These are phyloP conservation scores for Hylyphantes graminicola DNA, from an alignment of 1,140 invertebrate species.

Conservation along the genomic window DNA sequence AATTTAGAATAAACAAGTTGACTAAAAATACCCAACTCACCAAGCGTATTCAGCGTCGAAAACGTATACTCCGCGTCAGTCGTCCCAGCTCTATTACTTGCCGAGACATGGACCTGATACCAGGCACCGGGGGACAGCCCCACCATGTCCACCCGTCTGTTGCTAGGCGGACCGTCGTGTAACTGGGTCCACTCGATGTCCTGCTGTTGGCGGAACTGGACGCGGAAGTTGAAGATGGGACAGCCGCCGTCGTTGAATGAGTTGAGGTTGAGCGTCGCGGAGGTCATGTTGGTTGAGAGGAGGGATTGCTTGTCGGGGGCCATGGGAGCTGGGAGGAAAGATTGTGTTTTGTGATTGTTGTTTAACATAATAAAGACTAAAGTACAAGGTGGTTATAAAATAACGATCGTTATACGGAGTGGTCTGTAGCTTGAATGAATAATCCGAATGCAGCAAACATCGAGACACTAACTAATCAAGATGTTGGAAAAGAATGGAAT, in stretches of 20 bases:
- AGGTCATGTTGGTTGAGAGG: constrained; percentile 67
- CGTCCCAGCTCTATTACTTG: constrained; percentile 70
- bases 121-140: constrained; percentile 65
- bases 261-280: constrained; percentile 69
- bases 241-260: constrained; percentile 73
- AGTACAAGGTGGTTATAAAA: too few species aligned
- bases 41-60: constrained; percentile 63
- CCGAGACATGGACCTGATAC: constrained; percentile 69
- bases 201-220: constrained; percentile 67
- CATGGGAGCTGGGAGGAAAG: constrained; percentile 61
- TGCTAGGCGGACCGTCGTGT: constrained; percentile 36
- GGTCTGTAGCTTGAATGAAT: too few species aligned
- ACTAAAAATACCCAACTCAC: too few species aligned
- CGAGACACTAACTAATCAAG: too few species aligned
- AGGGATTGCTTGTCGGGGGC: constrained; percentile 63
- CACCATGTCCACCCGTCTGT: constrained; percentile 19
- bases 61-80: constrained; percentile 68
- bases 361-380: too few species aligned
- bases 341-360: background rate
- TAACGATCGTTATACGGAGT: too few species aligned
- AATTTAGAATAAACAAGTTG: too few species aligned
- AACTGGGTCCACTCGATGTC: constrained; percentile 64
- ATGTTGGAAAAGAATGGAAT: too few species aligned
- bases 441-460: too few species aligned
- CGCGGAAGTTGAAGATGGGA: constrained; percentile 71